phyloP scores from a whole-genome alignment of 2,113 vertebrate genomes.

The Protomyctophum bolini region DNA sequence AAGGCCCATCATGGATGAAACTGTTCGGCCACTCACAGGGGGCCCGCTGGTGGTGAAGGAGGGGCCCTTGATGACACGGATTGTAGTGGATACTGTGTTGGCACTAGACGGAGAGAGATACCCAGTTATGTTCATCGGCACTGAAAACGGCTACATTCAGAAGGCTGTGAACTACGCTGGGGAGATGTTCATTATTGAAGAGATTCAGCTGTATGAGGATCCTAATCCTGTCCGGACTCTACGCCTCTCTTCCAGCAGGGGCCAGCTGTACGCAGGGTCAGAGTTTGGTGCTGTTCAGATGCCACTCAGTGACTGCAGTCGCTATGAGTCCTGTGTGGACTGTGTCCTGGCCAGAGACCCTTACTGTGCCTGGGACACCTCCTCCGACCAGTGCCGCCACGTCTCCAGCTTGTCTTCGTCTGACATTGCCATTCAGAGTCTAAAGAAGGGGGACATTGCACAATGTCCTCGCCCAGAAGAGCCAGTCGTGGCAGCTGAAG shows the following conservation, averaged over 20 bases:
- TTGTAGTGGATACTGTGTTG: conserved; percentile 66
- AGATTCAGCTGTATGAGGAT: conserved; percentile 74
- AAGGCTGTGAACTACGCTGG: too few species aligned
- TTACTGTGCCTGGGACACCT: conserved; percentile 74
- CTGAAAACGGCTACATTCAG: too few species aligned
- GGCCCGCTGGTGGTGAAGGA: conserved; percentile 71
- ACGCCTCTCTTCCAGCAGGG: conserved; percentile 75
- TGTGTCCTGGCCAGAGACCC: conserved; percentile 56
- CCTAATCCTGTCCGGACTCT: conserved; percentile 67
- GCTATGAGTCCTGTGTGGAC: conserved; percentile 69
- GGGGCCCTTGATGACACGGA: conserved; percentile 71
- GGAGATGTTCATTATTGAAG: conserved; percentile 76
- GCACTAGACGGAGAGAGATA: too few species aligned
- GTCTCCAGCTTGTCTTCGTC: conserved; percentile 1
- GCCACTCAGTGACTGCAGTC: conserved; percentile 73
- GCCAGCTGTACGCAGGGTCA: conserved; percentile 76
- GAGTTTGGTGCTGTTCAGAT: conserved; percentile 73
- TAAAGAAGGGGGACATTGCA: conserved; percentile 71
- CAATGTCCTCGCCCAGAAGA: conserved; percentile 73
- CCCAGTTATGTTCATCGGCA: too few species aligned
- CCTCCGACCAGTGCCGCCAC: conserved; percentile 38
- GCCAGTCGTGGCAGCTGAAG: conserved; percentile 32
- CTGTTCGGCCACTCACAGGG: conserved; percentile 67
- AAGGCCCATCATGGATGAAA: conserved; percentile 76
- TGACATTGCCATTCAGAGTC: conserved; percentile 64